A percentile compares a stretch with the other conserved stretches of the same genome.
Evolutionary conservation across 2,113 vertebrate species (phyloP).

Genomic region (Empidonax traillii): DNA sequence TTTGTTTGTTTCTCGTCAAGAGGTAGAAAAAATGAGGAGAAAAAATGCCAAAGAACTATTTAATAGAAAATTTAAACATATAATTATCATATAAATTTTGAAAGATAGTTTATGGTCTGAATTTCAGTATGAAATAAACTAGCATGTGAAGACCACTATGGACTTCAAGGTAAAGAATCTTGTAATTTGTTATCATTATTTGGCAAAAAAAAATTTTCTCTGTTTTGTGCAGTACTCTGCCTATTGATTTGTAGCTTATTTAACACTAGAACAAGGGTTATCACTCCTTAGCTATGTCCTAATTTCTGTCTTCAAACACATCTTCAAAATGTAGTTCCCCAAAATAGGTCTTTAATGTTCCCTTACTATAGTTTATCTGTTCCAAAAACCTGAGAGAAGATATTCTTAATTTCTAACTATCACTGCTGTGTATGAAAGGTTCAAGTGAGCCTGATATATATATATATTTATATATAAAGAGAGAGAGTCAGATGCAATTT

Average conservation of each 20-base stretch:
- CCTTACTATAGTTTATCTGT: background rate
- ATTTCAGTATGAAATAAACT: background rate
- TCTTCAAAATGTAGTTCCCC: background rate
- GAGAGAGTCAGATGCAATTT: background rate
- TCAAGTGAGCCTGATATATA: background rate
- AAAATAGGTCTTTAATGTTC: background rate
- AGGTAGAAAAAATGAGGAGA: background rate
- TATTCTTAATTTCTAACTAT: background rate
- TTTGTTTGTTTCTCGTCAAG: background rate
- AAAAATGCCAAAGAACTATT: rapidly evolving
- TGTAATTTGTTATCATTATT: background rate
- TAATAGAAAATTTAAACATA: background rate
- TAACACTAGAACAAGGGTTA: background rate
- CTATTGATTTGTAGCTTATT: background rate
- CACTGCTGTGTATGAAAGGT: background rate
- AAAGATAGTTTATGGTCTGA: background rate
- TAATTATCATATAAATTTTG: background rate
- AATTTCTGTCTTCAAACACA: background rate
- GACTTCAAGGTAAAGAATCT: background rate
- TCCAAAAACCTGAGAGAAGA: background rate
- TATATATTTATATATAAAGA: too few relatives aligned
- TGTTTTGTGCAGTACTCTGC: background rate
- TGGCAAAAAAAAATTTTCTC: background rate
- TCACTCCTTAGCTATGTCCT: background rate
- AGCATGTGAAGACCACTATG: background rate